Percentiles rank a stretch among this genome's conserved stretches.
phyloP scores from a whole-genome alignment of 53 echinoderm and acorn worm species.

The Actinopyga echinites region DNA sequence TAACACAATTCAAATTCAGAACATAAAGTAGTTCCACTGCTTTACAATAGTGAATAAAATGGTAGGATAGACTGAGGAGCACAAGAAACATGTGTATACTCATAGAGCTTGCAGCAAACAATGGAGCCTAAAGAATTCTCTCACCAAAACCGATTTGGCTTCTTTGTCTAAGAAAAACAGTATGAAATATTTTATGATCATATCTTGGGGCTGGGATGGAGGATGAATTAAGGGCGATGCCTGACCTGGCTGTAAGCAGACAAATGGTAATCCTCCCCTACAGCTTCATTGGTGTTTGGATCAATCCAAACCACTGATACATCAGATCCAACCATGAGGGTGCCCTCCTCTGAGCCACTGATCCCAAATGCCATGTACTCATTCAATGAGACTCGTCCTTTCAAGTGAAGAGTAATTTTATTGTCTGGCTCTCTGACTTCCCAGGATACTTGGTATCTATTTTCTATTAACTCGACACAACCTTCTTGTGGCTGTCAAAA shows the following conservation, averaged over 20 bases:
- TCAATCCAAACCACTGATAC: constrained; percentile 70
- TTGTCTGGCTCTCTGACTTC: constrained; percentile 26
- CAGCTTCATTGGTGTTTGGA: constrained; percentile 21
- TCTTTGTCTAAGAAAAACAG: neutral
- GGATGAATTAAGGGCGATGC: neutral
- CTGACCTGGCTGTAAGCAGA: constrained; percentile 50
- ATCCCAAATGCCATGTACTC: constrained; percentile 88
- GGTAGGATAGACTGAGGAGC: too few species aligned
- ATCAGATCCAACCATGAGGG: constrained; percentile 77
- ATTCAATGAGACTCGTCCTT: constrained; percentile 34
- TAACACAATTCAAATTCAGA: too few species aligned
- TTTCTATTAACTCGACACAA: constrained; percentile 10
- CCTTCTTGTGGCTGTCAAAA: too few species aligned
- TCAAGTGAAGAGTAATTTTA: constrained; percentile 47
- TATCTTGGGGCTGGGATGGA: too few species aligned
- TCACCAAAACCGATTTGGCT: too few species aligned
- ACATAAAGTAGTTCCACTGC: too few species aligned
- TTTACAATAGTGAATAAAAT: too few species aligned
- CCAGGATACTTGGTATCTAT: constrained; percentile 68
- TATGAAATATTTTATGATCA: neutral
- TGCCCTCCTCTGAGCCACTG: constrained; percentile 71
- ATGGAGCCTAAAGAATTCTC: too few species aligned
- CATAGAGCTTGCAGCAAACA: too few species aligned
- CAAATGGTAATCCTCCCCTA: constrained; percentile 57
- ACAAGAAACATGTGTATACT: too few species aligned